Evolutionary conservation across 2,888 invertebrate species (phyloP), one percentile per base, ranked within the genome.

Genomic region (Candidula unifasciata): DNA sequence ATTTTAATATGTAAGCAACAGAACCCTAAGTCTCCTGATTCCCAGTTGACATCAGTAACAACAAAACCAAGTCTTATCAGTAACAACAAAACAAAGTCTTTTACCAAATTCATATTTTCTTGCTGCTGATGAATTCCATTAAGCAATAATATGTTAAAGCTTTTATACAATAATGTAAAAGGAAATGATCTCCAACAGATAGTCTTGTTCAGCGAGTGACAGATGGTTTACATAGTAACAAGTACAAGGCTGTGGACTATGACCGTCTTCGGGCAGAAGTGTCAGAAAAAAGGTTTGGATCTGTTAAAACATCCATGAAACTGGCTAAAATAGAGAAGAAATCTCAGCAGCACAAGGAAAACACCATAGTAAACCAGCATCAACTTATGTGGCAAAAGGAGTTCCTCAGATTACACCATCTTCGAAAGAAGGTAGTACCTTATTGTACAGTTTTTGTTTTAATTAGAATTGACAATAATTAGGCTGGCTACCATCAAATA

Each of bases 381-480:
- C 91, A 92, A 73, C 85, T 91, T 44, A 89, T 92, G 0, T 93
- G 93, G 93, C 90, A 91, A 77, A 92, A 92, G 82, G 93, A 93
- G 85, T 91, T 92, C 76, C 86, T 91, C 3, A 82, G 91, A 52
- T 87, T 93, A 35, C 91, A 91, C 82, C 89, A 90, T 82, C 76
- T 89, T 35, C 85, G 92, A 37, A 90, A 90, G 66, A 87, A 89
- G 78, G 86, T 85, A 27, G 68, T 52, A 69, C 35, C n/a, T 60
- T 57, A 57, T 10, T 73, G 13, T 13, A n/a, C 33, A 10, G 13
- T 21, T 57, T 24, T 57, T 44, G 1, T n/a, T 16, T 69, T 33
- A 33, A 33, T 16, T 68, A 71, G 3, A 21, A 13, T 24, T 44
- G 18, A n/a, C n/a, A n/a, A n/a, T n/a, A n/a, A n/a, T n/a, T 33